Conservation (phyloP, 2,113 vertebrate genomes). For the Sorex fumeus region DNA sequence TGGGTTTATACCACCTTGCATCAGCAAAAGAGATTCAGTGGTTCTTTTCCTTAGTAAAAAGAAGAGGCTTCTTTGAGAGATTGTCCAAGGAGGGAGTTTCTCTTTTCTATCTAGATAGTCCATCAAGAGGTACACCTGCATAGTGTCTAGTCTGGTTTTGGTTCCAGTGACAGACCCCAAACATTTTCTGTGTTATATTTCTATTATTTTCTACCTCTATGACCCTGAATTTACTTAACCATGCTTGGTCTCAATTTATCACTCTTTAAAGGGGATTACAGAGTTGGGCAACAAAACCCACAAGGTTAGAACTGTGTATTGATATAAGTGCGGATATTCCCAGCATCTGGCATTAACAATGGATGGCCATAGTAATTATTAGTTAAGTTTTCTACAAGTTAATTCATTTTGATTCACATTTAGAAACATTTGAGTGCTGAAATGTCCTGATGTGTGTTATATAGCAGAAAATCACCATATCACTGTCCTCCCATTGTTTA, state of each 20-base stretch:
- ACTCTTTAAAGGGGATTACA: not conserved
- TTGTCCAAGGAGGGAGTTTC: not conserved
- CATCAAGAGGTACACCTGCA: not conserved
- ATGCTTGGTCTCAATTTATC: not conserved
- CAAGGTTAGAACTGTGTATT: not conserved
- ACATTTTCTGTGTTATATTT: not conserved
- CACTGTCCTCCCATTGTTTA: too few relatives aligned
- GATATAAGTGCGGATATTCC: not conserved
- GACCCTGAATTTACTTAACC: not conserved
- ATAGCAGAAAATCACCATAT: too few relatives aligned
- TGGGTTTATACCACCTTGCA: not conserved
- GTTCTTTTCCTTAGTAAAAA: not conserved
- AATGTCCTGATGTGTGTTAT: not conserved
- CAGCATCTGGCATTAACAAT: fast-evolving
- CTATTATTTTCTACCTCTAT: not conserved
- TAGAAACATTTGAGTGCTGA: not conserved
- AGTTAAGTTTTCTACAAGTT: not conserved
- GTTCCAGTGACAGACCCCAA: too few relatives aligned
- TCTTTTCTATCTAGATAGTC: not conserved
- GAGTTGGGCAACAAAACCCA: not conserved
- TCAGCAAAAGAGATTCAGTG: not conserved
- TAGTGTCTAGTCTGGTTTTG: not conserved
- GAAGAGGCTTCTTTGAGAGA: not conserved
- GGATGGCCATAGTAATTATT: too few relatives aligned
- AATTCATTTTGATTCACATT: not conserved